Base-by-base conservation (phyloP, 2,888 invertebrate species). In the Sinopyrophorus schimmeli region DNA sequence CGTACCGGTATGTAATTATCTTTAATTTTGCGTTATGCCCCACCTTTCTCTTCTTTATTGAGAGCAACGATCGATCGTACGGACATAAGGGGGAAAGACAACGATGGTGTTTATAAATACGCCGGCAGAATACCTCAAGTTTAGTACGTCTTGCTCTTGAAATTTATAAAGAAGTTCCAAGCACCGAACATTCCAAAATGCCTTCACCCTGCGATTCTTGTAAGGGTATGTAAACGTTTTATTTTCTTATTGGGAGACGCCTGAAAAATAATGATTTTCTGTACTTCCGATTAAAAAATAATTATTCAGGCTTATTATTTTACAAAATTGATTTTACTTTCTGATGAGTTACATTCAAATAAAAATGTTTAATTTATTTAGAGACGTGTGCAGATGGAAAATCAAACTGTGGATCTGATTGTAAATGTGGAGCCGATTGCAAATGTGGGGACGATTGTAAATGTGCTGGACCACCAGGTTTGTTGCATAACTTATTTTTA, bases 351-450 rank as follows among this genome's bases (percentile, higher is more conserved):
- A 7, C n/a, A n/a, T n/a, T n/a, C n/a, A n/a, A n/a, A n/a, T n/a
- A n/a, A n/a, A n/a, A n/a, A n/a, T n/a, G n/a, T n/a, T n/a, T n/a
- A n/a, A n/a, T n/a, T n/a, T n/a, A n/a, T n/a, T n/a, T n/a, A 81
- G 81, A 76, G 46, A 79, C 79, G 53, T 81, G 81, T 62, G 70
- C 73, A 38, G 75, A 77, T 47, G 79, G 77, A 41, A 67, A 69
- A 54, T 75, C 76, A 44, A 77, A 76, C 20, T 81, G 80, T 65
- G 79, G 80, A 26, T 67, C 72, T 3, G 73, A 70, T 62, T 81
- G 80, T 74, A 78, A 78, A 30, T 81, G 80, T 66, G 80, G 80
- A 43, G 77, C 77, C 9, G 75, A 66, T 62, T 81, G 81, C 71
- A 74, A n/a, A n/a, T n/a, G n/a, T n/a, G n/a, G 80, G 42, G 77